phyloP scores from a whole-genome alignment of 2,888 invertebrate genomes.

The Hypomecis atomaria region DNA sequence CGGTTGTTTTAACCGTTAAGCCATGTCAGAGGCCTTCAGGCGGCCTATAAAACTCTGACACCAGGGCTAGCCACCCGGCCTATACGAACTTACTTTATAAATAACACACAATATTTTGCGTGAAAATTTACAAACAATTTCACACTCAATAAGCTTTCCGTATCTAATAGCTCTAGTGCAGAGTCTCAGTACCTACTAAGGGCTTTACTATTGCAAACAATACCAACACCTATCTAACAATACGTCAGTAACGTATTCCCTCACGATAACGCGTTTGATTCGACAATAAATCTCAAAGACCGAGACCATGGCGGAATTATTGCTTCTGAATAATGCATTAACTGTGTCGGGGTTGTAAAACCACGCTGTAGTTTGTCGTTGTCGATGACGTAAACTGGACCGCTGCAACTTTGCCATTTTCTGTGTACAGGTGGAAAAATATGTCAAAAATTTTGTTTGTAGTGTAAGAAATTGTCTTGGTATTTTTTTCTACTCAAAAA shows the following conservation, averaged over 20 bases:
- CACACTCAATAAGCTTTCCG: too few relatives aligned
- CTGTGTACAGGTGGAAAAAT: conserved; percentile 10
- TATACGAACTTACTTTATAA: too few relatives aligned
- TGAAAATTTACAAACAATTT: too few relatives aligned
- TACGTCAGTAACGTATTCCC: conserved; percentile 49
- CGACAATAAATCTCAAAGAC: conserved; percentile 69
- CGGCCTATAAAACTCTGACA: too few relatives aligned
- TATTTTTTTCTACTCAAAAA: too few relatives aligned
- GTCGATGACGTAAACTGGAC: conserved; percentile 38
- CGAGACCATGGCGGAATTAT: conserved; percentile 75
- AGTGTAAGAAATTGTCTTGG: not conserved
- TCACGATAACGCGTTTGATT: conserved; percentile 63
- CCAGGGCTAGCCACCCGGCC: too few relatives aligned
- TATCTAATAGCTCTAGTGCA: too few relatives aligned
- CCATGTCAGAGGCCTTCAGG: too few relatives aligned
- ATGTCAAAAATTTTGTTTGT: not conserved
- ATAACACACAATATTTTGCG: too few relatives aligned
- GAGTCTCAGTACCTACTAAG: not conserved
- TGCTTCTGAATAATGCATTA: conserved; percentile 80
- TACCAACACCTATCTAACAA: conserved; percentile 30
- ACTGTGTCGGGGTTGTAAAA: conserved; percentile 71
- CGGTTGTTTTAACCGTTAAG: too few relatives aligned
- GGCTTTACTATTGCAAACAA: not conserved
- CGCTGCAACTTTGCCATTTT: conserved; percentile 28
- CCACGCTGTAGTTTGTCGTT: conserved; percentile 49